phyloP scores from a whole-genome alignment of 2,888 invertebrate species.

The Dryadula phaetusa region DNA sequence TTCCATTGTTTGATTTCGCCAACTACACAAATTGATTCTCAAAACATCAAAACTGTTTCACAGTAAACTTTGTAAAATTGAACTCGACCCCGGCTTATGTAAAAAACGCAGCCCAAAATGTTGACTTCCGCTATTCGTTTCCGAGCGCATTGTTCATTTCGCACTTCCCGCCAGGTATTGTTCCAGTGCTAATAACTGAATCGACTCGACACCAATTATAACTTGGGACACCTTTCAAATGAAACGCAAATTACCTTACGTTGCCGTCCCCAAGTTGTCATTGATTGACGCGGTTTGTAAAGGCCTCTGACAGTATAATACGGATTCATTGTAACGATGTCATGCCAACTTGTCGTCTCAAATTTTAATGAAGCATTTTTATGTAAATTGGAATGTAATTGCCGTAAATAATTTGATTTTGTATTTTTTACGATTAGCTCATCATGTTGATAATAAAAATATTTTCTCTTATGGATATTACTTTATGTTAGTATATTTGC shows the following conservation, averaged over 20 bases:
- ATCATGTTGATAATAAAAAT: background rate
- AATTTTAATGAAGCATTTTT: slow-evolving; percentile 24
- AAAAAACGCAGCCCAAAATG: background rate
- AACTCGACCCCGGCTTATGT: background rate
- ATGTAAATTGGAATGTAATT: slow-evolving; percentile 16
- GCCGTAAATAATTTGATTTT: slow-evolving; percentile 15
- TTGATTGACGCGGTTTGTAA: slow-evolving; percentile 50
- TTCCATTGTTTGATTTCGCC: background rate
- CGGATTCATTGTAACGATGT: slow-evolving; percentile 32
- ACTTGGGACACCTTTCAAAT: slow-evolving; percentile 53
- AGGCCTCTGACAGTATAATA: slow-evolving; percentile 44
- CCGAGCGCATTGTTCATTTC: slow-evolving; percentile 46
- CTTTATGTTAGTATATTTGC: too few relatives aligned
- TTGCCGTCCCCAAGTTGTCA: slow-evolving; percentile 44
- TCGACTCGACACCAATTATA: slow-evolving; percentile 67
- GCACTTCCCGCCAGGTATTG: slow-evolving; percentile 49
- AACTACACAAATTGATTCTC: background rate
- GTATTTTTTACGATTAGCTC: background rate
- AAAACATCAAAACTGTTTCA: background rate
- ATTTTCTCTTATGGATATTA: background rate
- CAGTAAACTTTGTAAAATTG: background rate
- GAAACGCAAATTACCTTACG: slow-evolving; percentile 49
- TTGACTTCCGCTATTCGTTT: slow-evolving; percentile 1
- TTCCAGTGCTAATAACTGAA: slow-evolving; percentile 49
- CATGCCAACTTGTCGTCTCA: slow-evolving; percentile 20